Base-by-base conservation (phyloP, 2,113 vertebrate species). In the Crotalus helleri region DNA sequence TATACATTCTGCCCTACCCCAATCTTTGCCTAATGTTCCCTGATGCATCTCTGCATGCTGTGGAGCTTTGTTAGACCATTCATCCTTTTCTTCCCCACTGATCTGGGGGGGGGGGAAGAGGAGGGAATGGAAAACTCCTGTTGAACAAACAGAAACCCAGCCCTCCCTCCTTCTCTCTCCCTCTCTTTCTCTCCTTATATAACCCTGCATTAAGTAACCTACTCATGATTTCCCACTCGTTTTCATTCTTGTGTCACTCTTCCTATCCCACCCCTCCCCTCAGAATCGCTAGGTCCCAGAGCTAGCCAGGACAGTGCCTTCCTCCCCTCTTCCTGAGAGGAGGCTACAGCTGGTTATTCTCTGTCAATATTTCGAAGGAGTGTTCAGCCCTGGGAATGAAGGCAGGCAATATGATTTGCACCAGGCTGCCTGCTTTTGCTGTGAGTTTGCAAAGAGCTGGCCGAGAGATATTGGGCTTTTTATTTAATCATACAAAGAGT, bases 131-230 rank as follows among this genome's bases (percentile, higher is more conserved):
- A 92, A 90, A 11, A 87, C 61, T 53, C 26, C 26, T 51, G 29
- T 90, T 53, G 49, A 53, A 39, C 23, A 85, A 69, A n/a, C 61
- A 74, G 61, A 55, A 92, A 51, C 87, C 64, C 17, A 86, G 39
- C 54, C 29, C 64, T n/a, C 6, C 33, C 69, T 74, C 5, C 15
- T 39, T 23, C 57, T 11, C 15, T 90, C 44, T 92, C 53, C 57
- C 24, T 61, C 39, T 33, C 85, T 26, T 6, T 86, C n/a, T 93
- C 69, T 61, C 39, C 88, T 93, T 93, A 90, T 64, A 53, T 90
- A 93, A 93, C 74, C 74, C 46, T 61, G 21, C 59, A 90, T 90
- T 90, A 86, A 93, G 57, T 90, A 86, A 93, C 44, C 74, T 86
- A 4, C 88, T 61, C 88, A 87, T 54, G 55, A 24, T 86, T 90